phyloP scores from a whole-genome alignment of 2,888 invertebrate genomes.

The Nephrotoma appendiculata region DNA sequence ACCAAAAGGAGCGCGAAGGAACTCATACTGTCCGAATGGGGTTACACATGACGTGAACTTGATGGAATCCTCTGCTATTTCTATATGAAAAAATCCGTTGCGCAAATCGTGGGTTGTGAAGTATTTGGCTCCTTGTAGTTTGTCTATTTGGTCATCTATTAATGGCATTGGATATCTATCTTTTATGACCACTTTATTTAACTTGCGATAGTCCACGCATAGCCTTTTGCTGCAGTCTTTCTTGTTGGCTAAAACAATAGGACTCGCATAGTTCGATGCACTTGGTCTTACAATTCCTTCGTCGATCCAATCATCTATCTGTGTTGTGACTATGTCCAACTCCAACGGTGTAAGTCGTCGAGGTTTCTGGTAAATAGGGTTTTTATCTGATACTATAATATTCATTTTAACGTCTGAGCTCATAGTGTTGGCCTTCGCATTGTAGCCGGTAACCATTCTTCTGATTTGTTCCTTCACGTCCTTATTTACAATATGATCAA shows the following conservation, averaged over 20 bases:
- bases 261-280: conserved; percentile 17
- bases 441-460: neutral
- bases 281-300: conserved; percentile 11
- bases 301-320: conserved; percentile 13
- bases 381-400: conserved; percentile 19
- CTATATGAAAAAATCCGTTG: too few relatives aligned
- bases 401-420: conserved; percentile 11
- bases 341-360: conserved; percentile 16
- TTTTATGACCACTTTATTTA: conserved; percentile 15
- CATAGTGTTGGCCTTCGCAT: neutral
- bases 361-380: conserved; percentile 17
- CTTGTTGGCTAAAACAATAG: conserved; percentile 18
- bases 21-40: too few relatives aligned
- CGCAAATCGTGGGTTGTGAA: too few relatives aligned
- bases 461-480: neutral
- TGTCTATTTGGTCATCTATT: conserved; percentile 20
- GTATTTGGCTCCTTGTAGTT: conserved; percentile 18
- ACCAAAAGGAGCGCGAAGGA: too few relatives aligned
- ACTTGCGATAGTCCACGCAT: conserved; percentile 16
- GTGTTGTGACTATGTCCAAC: conserved; percentile 15
- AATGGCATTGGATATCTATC: conserved; percentile 18
- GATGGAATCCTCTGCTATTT: too few relatives aligned
- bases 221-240: conserved; percentile 15
- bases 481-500: neutral
- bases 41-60: too few relatives aligned